Percentiles rank a stretch among this genome's conserved stretches.
Conservation (phyloP, 2,797 vertebrate species). For the Aulostomus chinensis region DNA sequence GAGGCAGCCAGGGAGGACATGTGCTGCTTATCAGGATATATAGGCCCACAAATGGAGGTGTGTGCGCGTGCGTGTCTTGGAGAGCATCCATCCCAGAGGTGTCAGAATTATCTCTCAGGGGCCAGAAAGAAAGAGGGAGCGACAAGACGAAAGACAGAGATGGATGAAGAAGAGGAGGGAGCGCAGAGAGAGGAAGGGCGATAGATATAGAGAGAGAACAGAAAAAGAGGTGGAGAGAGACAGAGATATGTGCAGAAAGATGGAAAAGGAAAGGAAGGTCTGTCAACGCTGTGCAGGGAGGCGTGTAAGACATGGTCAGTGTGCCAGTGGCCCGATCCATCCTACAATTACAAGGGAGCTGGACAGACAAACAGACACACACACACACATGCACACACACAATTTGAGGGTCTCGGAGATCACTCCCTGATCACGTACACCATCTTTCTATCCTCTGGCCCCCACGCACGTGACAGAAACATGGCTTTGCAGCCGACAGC, state of each 20-base stretch:
- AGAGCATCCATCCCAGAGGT: slow-evolving; percentile 61
- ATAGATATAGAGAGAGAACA: not conserved
- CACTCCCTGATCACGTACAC: not conserved
- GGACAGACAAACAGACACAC: slow-evolving; percentile 9
- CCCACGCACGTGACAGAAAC: no score
- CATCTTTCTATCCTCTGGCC: not conserved
- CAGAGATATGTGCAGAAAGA: not conserved
- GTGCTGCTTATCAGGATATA: slow-evolving; percentile 61
- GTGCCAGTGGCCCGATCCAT: slow-evolving; percentile 42
- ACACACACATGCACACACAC: not conserved
- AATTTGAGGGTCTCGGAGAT: slow-evolving; percentile 6
- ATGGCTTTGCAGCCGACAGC: no score
- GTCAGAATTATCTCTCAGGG: slow-evolving; percentile 66
- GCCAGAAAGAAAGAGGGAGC: slow-evolving; percentile 48
- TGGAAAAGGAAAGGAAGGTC: slow-evolving; percentile 13
- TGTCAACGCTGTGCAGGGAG: slow-evolving; percentile 54
- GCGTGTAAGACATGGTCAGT: slow-evolving; percentile 56
- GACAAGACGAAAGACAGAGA: slow-evolving; percentile 32
- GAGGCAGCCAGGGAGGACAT: slow-evolving; percentile 42
- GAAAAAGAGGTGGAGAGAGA: not conserved
- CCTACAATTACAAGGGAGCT: slow-evolving; percentile 9
- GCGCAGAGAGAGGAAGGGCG: not conserved
- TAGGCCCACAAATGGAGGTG: slow-evolving; percentile 39
- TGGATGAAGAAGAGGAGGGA: slow-evolving; percentile 29
- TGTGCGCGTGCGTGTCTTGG: slow-evolving; percentile 19